Evolutionary conservation across 2,888 invertebrate genomes (phyloP), one percentile per base, ranked within the genome.

Genomic region (Geophilus truncorum): DNA sequence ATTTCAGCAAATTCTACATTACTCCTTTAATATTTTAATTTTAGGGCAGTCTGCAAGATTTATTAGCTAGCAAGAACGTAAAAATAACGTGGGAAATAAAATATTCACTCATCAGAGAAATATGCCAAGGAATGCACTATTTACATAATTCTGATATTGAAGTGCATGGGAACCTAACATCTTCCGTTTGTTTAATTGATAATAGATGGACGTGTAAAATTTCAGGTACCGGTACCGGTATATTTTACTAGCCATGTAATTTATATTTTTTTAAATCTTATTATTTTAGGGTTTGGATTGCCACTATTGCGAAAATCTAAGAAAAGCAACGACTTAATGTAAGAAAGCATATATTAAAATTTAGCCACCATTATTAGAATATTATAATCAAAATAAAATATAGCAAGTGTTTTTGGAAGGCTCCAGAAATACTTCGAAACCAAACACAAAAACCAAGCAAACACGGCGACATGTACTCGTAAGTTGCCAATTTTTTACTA

Each of bases 141-240:
- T n/a, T 78, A 7, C 78, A 78, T 21, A 40, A n/a, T 12, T 78
- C 78, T 5, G 40, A 40, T 45, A 9, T 78, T 40, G 45, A 18
- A 0, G 21, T 36, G n/a, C 78, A 78, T 21, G 78, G 78, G 9
- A 21, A 45, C n/a, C 45, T 78, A n/a, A 40, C 45, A 21, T 78
- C 78, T 1, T 23, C 23, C 7, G 45, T 23, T 23, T 78, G 78
- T 15, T 28, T 78, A 23, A 40, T 78, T 40, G 78, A 78, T 21
- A 78, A 78, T 18, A 18, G 78, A 25, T 78, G 78, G 78, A 45
- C 40, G 10, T 78, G 78, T 18, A 78, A 78, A 45, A 78, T 78
- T 45, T 36, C 78, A 78, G 78, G 78, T 78, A n/a, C n/a, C n/a
- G n/a, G n/a, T n/a, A n/a, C n/a, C n/a, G n/a, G n/a, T n/a, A n/a